A percentile compares a stretch with the other conserved stretches of the same genome.
phyloP scores from a whole-genome alignment of 2,888 invertebrate genomes.

The Stenchaetothrips biformis region DNA sequence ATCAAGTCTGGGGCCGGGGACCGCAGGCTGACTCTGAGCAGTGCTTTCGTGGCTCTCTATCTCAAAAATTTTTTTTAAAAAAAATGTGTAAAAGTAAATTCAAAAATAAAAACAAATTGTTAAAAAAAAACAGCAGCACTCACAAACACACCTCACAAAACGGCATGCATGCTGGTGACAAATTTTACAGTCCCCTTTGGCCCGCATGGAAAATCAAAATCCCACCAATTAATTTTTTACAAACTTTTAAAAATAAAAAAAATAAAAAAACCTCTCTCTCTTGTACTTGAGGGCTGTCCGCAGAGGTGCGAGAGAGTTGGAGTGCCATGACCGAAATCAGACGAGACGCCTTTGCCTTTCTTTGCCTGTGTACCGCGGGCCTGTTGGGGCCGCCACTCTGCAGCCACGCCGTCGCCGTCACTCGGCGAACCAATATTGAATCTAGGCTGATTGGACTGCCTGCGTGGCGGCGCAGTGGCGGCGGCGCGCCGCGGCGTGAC shows the following conservation, averaged over 20 bases:
- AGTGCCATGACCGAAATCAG: not conserved
- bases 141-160: no score
- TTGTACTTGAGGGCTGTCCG: not conserved
- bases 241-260: no score
- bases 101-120: no score
- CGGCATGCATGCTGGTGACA: no score
- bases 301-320: not conserved
- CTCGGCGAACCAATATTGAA: not conserved
- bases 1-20: no score
- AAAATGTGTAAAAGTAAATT: no score
- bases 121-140: no score
- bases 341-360: not conserved
- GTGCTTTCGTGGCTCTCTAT: not conserved
- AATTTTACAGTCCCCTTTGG: no score
- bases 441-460: not conserved
- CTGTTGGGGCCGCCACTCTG: not conserved
- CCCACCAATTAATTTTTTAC: no score
- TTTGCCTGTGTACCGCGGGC: not conserved
- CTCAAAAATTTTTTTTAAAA: no score
- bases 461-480: not conserved
- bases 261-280: no score
- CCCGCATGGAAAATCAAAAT: no score
- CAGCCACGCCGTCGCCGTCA: not conserved
- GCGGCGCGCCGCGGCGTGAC: not conserved
- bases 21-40: not conserved